These are phyloP conservation scores for Drosophila paucipuncta DNA, from an alignment of 2,888 invertebrate genomes.

Conservation along the genomic window DNA sequence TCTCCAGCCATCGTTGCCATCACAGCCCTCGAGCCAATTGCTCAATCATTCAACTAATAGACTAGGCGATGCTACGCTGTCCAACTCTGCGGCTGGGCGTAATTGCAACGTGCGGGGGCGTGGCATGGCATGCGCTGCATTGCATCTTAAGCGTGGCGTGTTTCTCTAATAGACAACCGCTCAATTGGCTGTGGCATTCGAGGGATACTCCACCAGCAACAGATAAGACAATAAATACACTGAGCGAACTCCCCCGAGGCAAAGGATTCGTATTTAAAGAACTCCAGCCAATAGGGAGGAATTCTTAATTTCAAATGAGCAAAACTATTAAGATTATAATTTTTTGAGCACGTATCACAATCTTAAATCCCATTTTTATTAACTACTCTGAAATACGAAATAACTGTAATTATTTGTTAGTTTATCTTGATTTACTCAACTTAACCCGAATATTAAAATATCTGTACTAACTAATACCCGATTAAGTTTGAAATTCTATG, in stretches of 20 bases:
- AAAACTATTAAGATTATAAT: not conserved
- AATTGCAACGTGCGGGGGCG: slow-evolving; percentile 55
- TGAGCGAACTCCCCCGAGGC: not conserved
- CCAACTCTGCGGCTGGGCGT: slow-evolving; percentile 22
- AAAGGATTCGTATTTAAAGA: not conserved
- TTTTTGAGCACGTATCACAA: not conserved
- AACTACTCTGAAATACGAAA: not conserved
- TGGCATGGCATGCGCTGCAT: slow-evolving; percentile 21
- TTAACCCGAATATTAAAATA: not conserved
- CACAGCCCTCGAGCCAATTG: slow-evolving; percentile 58
- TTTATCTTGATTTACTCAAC: not conserved
- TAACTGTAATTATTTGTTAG: not conserved
- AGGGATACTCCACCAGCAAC: not conserved
- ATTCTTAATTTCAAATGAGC: not conserved
- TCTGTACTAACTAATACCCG: not conserved
- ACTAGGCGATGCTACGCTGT: slow-evolving; percentile 35
- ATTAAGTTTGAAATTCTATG: not conserved
- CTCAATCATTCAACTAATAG: slow-evolving; percentile 69
- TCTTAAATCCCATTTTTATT: too few species aligned
- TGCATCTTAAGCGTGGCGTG: slow-evolving; percentile 10
- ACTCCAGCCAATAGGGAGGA: too few species aligned
- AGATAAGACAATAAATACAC: slow-evolving; percentile 18
- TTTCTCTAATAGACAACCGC: slow-evolving; percentile 47
- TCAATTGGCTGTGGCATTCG: slow-evolving; percentile 55
- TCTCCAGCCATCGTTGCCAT: not conserved